These are phyloP conservation scores for Novumbra hubbsi DNA, from an alignment of 2,797 vertebrate genomes.

Conservation along the genomic window DNA sequence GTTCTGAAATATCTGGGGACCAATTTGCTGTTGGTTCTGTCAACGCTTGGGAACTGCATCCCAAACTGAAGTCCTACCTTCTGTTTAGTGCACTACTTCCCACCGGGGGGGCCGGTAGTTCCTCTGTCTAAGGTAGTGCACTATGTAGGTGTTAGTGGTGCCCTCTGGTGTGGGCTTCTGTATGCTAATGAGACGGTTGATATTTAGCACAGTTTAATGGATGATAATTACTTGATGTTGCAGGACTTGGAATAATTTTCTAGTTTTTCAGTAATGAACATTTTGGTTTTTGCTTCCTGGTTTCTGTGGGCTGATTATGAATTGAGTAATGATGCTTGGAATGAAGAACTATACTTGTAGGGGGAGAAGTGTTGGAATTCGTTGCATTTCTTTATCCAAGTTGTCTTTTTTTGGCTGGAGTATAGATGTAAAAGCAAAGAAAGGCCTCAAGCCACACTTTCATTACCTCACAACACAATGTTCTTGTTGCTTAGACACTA, in stretches of 20 bases:
- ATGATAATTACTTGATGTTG: constrained; percentile 33
- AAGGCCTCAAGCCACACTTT: not conserved
- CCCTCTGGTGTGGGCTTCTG: constrained; percentile 17
- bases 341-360: not conserved
- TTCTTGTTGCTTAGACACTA: too few relatives aligned
- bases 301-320: not conserved
- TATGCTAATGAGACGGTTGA: constrained; percentile 28
- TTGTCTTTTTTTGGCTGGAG: not conserved
- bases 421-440: not conserved
- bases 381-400: not conserved
- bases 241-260: constrained; percentile 25
- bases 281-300: not conserved
- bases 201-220: constrained; percentile 32
- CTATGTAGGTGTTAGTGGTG: not conserved
- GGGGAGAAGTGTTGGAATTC: not conserved
- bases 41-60: not conserved
- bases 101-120: too few relatives aligned
- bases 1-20: constrained; percentile 33
- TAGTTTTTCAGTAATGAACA: constrained; percentile 13
- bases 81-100: not conserved
- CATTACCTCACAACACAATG: too few relatives aligned
- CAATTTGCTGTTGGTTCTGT: constrained; percentile 39
- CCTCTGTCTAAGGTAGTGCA: not conserved
- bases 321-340: not conserved
- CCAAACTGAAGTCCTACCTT: not conserved